phyloP scores from a whole-genome alignment of 2,888 invertebrate genomes.

The Dasysyrphus albostriatus region DNA sequence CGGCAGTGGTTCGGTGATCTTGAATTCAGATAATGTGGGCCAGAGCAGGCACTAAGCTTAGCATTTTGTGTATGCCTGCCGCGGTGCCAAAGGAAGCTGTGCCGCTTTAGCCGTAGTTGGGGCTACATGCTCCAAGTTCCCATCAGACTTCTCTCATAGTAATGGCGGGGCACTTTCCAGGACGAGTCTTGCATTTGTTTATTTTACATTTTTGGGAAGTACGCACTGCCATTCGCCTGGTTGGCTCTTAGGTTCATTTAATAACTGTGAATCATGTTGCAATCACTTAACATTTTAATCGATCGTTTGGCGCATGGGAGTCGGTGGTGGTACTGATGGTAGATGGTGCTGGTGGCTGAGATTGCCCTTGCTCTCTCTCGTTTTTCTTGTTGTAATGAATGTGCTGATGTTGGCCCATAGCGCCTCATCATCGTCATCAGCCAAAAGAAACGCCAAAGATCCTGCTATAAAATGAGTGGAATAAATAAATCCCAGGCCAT shows the following conservation, averaged over 20 bases:
- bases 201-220: conserved; percentile 63
- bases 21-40: conserved; percentile 75
- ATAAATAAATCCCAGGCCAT: conserved; percentile 61
- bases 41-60: conserved; percentile 61
- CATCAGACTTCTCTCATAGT: conserved; percentile 22
- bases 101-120: conserved; percentile 39
- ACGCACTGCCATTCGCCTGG: conserved; percentile 57
- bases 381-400: conserved; percentile 23
- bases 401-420: conserved; percentile 57
- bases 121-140: conserved; percentile 43
- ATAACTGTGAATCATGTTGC: conserved; percentile 75
- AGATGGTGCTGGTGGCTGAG: conserved; percentile 29
- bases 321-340: conserved; percentile 26
- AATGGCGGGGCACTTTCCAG: conserved; percentile 51
- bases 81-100: conserved; percentile 63
- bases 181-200: conserved; percentile 62
- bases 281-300: conserved; percentile 75
- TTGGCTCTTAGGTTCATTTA: conserved; percentile 62
- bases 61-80: conserved; percentile 56
- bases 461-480: conserved; percentile 57
- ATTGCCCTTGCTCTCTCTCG: conserved; percentile 1
- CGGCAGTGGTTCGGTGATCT: conserved; percentile 63
- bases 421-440: conserved; percentile 68
- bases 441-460: conserved; percentile 42
- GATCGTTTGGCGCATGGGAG: conserved; percentile 61